Base-by-base conservation (phyloP, 2,797 vertebrate genomes). In the Gallinago solitaria region DNA sequence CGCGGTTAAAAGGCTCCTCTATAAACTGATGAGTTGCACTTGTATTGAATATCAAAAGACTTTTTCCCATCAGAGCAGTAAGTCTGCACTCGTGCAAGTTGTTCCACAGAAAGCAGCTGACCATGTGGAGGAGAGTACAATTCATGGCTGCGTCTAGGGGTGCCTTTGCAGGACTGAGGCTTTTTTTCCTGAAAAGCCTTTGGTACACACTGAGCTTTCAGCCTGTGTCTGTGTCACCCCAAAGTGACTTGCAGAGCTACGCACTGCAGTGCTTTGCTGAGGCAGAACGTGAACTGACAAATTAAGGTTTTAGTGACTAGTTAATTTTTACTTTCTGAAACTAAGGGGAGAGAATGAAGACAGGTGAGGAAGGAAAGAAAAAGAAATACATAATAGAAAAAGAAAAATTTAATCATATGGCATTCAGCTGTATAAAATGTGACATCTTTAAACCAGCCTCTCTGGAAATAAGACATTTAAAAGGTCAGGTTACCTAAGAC, bases 281-380 rank as follows among this genome's bases (percentile, higher is more conserved):
- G 63, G 63, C 18, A 95, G 77, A 86, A 83, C 1, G 0, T 14
- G 35, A 82, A 84, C 39, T 74, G 88, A 83, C 41, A 95, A 86
- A 86, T 74, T 82, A 67, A 93, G 50, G 63, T 86, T 56, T 91
- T 73, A 76, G n/a, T 76, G 85, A 91, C 60, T 73, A 76, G 73
- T 45, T 91, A 90, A 84, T 79, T 93, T 93, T 95, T 87, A 67
- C 35, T 84, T 94, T 94, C 59, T 89, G 76, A 76, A 90, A 50
- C 32, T 70, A 81, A 82, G 37, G 13, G 16, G 41, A 77, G 18
- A 61, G 79, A 90, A 86, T 63, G 54, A 87, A 90, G 65, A 88
- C 59, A 87, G 25, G 39, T 27, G 21, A 83, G 54, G 54, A 84
- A 78, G 43, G 20, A 84, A 81, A 81, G 59, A 25, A 89, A 75